Evolutionary conservation across 2,797 vertebrate genomes (phyloP), one percentile per base, ranked within the genome.

Genomic region (Chrosomus eos): DNA sequence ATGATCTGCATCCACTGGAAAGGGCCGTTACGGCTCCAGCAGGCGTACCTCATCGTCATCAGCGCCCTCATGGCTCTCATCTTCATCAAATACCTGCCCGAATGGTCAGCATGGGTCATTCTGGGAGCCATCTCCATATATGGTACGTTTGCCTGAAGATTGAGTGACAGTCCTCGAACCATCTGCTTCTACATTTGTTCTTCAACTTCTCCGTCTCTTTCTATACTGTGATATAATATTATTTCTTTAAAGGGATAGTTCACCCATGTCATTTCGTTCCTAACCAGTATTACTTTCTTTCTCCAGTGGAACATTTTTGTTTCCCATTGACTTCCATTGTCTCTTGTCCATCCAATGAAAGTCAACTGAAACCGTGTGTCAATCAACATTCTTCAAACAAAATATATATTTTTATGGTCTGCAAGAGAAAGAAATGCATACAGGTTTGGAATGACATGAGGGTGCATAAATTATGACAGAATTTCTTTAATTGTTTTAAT

Each of bases 1-100:
- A 99, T 99, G 97, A 94, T 98, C 86, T 98, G 98, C 83, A 97
- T 99, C 90, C 98, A 99, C 89, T 99, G 98, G 98, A 98, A 97
- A 89, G 97, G 98, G 0, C 98, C 98, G 0, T 93, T 99, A 38
- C 93, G 95, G 88, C 96, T 99, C 83, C 98, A 99, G 92, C 98
- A 99, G 93, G 97, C 96, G 2, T 99, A 99, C 92, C 97, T 99
- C 73, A 98, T 99, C 90, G 93, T 97, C 93, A 97, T 98, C 94
- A 98, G 97, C 5, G 97, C 98, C 7, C 97, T 99, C 87, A 98
- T 99, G 97, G 98, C 98, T 70, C 92, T 99, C 38, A 96, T 98
- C 89, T 99, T 99, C 93, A 98, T 99, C 93, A 99, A 99, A 82
- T 99, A 98, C 91, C 95, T 99, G 45, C 98, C 98, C 0, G 96